Percentiles rank a stretch among this genome's conserved stretches.
Conservation (phyloP, 2,797 vertebrate species). For the Rhabdophis nuchalis region DNA sequence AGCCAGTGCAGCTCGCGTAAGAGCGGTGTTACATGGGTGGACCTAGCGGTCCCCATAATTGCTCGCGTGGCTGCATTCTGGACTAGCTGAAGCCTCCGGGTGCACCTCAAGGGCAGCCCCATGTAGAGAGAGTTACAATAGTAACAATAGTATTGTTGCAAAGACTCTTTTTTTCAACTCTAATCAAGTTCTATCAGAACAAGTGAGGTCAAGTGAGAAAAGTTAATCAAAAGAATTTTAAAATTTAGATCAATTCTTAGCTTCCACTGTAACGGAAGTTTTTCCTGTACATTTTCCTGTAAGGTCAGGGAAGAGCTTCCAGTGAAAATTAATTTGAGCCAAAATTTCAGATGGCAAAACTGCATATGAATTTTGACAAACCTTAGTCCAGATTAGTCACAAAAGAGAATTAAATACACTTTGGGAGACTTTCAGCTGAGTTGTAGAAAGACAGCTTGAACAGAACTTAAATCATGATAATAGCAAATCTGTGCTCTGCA, state of each 20-base stretch:
- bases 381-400: not conserved
- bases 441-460: not conserved
- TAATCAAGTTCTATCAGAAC: not conserved
- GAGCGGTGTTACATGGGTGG: too few species aligned
- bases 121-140: too few species aligned
- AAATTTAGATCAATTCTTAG: not conserved
- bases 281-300: not conserved
- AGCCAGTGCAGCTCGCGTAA: too few species aligned
- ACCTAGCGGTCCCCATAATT: too few species aligned
- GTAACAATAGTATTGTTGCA: too few species aligned
- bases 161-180: not conserved
- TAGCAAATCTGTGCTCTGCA: not conserved
- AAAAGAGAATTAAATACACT: not conserved
- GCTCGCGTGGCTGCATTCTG: too few species aligned
- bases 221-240: not conserved
- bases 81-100: too few species aligned
- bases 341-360: not conserved
- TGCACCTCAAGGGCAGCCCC: too few species aligned
- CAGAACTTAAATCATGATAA: not conserved
- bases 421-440: not conserved
- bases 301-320: not conserved
- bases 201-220: not conserved
- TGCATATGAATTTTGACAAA: not conserved
- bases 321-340: not conserved
- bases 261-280: not conserved